Evolutionary conservation across 1,140 invertebrate genomes (phyloP).

Genomic region (Caligus rogercresseyi): DNA sequence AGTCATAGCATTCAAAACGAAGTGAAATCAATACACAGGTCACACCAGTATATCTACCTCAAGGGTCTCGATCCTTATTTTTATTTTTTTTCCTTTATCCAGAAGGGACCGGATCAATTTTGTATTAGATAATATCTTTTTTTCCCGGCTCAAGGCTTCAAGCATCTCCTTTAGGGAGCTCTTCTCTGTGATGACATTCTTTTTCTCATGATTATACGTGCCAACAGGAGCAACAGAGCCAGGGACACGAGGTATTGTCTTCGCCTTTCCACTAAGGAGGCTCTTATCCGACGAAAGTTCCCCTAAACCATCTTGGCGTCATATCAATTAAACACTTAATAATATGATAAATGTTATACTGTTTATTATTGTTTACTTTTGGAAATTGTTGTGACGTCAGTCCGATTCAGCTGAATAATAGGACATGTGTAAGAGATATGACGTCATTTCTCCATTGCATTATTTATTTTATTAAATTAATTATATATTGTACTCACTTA

Average conservation of each 20-base stretch:
- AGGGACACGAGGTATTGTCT: not conserved
- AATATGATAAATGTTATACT: too few species aligned
- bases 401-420: too few species aligned
- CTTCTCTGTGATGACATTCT: not conserved
- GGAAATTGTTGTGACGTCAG: too few species aligned
- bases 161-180: not conserved
- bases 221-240: not conserved
- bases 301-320: not conserved
- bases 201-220: not conserved
- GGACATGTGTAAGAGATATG: too few species aligned
- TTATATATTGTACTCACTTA: too few species aligned
- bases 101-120: not conserved
- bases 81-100: not conserved
- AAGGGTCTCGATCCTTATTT: not conserved
- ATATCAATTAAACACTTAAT: too few species aligned
- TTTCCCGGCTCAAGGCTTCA: not conserved
- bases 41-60: too few species aligned
- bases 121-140: not conserved
- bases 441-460: too few species aligned
- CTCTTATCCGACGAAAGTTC: not conserved
- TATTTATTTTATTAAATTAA: too few species aligned
- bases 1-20: too few species aligned
- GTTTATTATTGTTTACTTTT: too few species aligned
- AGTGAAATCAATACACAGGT: too few species aligned
- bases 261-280: not conserved